Base-by-base conservation (phyloP, 2,113 vertebrate species). In the Oryzias woworae region DNA sequence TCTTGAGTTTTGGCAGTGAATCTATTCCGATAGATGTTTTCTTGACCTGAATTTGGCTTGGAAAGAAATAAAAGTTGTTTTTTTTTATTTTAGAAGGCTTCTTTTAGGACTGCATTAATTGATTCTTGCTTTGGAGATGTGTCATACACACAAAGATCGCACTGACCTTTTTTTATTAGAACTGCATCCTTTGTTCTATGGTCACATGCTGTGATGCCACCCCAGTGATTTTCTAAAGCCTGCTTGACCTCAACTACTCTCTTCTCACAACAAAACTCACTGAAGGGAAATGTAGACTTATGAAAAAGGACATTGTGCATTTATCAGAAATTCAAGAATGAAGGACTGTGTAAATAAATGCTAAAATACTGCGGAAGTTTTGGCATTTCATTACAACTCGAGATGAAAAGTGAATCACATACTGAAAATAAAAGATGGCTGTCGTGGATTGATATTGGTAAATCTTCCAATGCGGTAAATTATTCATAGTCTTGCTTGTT, bases 361-460 rank as follows among this genome's bases (percentile, higher is more conserved):
- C 41, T 59, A 55, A 75, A 69, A 48, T 63, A 42, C 31, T 65
- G 31, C 57, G 71, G 65, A 75, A 20, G 44, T 49, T 51, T 69
- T 76, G 62, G 66, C 65, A 70, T 81, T 84, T 78, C 44, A 47
- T 48, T 69, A 78, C 70, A 75, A 78, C 60, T 50, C 50, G 17
- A 62, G 62, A 70, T 50, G 74, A 69, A 67, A 77, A 69, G 73
- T 66, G 63, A 82, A 63, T 56, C 69, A 65, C 67, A 63, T 17
- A 20, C 46, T 47, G 22, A 62, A 69, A 65, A 80, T 67, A 58
- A 80, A 66, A 47, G 71, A 72, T 61, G 64, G 49, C 69, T 71
- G 62, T 48, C n/a, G 71, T 59, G 49, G 51, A 64, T 44, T 58
- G 66, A 63, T 57, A 64, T 50, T 66, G 65, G 66, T 65, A 67